These are phyloP conservation scores for Neogale vison DNA, from an alignment of 2,113 vertebrate species.

Conservation along the genomic window DNA sequence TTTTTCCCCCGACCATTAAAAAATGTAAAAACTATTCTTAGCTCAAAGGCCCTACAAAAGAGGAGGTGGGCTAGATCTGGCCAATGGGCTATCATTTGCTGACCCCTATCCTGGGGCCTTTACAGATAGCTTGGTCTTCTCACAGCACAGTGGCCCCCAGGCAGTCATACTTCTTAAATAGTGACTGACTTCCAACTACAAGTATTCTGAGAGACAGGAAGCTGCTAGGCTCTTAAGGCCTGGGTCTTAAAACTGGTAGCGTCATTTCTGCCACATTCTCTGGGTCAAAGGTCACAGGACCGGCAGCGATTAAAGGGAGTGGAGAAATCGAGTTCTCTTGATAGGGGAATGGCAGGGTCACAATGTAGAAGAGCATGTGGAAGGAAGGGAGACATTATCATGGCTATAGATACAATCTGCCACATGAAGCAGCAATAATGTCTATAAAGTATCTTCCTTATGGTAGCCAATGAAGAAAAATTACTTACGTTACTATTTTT, in stretches of 20 bases:
- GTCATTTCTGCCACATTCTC: not conserved
- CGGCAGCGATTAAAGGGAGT: not conserved
- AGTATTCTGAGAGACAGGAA: not conserved
- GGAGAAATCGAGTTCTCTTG: not conserved
- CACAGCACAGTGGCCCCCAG: not conserved
- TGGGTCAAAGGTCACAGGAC: not conserved
- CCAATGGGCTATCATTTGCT: accelerated
- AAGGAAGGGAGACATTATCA: not conserved
- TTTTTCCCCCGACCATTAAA: not conserved
- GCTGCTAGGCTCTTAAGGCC: not conserved
- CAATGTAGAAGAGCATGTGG: not conserved
- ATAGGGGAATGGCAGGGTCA: not conserved
- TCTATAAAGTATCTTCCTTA: not conserved
- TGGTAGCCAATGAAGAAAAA: not conserved
- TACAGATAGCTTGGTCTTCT: not conserved
- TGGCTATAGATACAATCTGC: not conserved
- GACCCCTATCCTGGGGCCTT: not conserved
- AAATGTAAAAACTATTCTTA: not conserved
- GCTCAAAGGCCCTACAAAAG: not conserved
- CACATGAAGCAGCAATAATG: not conserved
- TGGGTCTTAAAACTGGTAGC: not conserved
- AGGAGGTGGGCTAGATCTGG: not conserved
- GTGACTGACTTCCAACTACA: not conserved
- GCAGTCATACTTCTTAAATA: not conserved
- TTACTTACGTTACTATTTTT: not conserved